phyloP scores from a whole-genome alignment of 2,888 invertebrate species.

The Campoletis raptor region DNA sequence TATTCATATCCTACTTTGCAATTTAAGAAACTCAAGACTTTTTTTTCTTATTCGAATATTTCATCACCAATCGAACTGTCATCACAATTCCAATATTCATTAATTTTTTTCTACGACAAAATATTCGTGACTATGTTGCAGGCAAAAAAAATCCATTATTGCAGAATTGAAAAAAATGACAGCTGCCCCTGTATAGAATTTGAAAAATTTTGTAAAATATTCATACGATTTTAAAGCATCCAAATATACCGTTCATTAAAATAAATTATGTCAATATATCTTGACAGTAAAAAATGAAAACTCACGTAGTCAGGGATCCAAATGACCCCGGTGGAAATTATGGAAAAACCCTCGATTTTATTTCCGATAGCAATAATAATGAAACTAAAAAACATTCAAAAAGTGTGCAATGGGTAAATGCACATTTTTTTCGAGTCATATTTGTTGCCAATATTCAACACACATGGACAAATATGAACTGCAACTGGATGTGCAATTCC shows the following conservation, averaged over 20 bases:
- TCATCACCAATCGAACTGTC: background rate
- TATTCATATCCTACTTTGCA: background rate
- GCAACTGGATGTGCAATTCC: background rate
- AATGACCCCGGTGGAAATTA: background rate
- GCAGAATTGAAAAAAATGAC: background rate
- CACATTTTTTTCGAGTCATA: background rate
- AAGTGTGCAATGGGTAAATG: background rate
- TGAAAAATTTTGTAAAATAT: background rate
- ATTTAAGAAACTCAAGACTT: background rate
- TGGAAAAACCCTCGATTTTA: background rate
- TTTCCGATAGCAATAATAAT: background rate
- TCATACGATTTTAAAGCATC: background rate
- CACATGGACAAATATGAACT: background rate
- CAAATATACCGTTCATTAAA: background rate
- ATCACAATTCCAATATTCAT: background rate
- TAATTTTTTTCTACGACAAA: background rate
- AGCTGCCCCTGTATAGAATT: background rate
- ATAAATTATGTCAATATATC: background rate
- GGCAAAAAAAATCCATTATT: background rate
- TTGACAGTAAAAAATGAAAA: background rate
- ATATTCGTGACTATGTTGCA: too few species aligned
- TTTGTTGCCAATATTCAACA: conserved; percentile 11
- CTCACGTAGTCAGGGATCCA: background rate
- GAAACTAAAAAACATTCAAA: background rate
- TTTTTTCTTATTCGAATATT: background rate